These are phyloP conservation scores for Bursaphelenchus okinawaensis DNA, from an alignment of 2,888 invertebrate genomes.

Conservation along the genomic window DNA sequence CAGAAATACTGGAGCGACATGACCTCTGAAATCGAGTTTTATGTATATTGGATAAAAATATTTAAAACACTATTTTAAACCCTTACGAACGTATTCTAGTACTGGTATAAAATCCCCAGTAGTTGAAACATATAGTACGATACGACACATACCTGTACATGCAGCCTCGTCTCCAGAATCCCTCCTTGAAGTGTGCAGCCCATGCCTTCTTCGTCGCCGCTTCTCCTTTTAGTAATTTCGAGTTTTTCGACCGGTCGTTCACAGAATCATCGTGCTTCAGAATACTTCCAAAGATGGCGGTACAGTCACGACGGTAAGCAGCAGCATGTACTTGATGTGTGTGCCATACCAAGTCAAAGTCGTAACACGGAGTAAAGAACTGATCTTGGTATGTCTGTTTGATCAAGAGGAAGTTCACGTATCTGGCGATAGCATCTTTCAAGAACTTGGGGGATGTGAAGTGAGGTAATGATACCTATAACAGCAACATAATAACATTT, in stretches of 20 bases:
- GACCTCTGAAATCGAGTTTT: conserved; percentile 55
- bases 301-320: conserved; percentile 48
- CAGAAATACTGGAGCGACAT: conserved; percentile 59
- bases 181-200: conserved; percentile 59
- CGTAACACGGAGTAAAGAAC: conserved; percentile 60
- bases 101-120: no score
- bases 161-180: conserved; percentile 59
- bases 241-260: conserved; percentile 60
- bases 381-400: conserved; percentile 60
- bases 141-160: conserved; percentile 58
- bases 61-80: conserved; percentile 5
- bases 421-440: conserved; percentile 58
- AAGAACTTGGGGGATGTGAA: conserved; percentile 60
- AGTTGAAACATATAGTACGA: background rate
- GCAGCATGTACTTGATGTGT: conserved; percentile 60
- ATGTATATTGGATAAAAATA: no score
- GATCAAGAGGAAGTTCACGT: conserved; percentile 60
- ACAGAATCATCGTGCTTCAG: conserved; percentile 62
- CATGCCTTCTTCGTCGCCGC: conserved; percentile 60
- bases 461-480: conserved; percentile 61
- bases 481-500: background rate
- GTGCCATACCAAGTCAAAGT: conserved; percentile 58
- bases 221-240: conserved; percentile 60
- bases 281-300: conserved; percentile 53
- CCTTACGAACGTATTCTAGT: no score